Percentiles rank a stretch among this genome's conserved stretches.
Evolutionary conservation across 1,140 invertebrate genomes (phyloP).

Genomic region (Heliconius nattereri): DNA sequence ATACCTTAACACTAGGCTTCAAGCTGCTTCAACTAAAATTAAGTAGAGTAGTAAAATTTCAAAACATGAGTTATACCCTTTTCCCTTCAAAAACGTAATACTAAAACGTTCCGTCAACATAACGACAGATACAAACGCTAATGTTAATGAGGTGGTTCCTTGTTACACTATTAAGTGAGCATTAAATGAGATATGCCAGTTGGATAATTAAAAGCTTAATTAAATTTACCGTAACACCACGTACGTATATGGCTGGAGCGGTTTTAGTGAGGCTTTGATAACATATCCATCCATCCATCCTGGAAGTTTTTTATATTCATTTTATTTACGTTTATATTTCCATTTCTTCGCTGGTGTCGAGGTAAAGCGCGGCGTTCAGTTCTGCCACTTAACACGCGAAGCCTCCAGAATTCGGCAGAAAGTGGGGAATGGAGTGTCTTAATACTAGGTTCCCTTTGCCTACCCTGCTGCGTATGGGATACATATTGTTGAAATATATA

Average conservation of each 20-base stretch:
- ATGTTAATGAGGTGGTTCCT: constrained; percentile 14
- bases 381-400: no score
- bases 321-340: no score
- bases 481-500: no score
- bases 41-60: neutral
- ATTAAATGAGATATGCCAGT: constrained; percentile 11
- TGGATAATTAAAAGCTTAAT: constrained; percentile 14
- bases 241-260: neutral
- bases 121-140: constrained; percentile 14
- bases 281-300: neutral
- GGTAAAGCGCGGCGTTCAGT: no score
- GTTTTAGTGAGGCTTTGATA: neutral
- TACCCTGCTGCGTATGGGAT: no score
- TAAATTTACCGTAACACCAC: neutral
- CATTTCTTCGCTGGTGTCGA: no score
- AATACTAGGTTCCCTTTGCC: no score
- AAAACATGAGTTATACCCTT: neutral
- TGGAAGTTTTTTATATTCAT: neutral
- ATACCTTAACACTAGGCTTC: no score
- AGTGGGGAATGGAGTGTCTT: no score
- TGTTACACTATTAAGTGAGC: constrained; percentile 11
- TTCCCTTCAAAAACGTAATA: neutral
- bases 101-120: neutral
- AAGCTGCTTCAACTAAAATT: no score
- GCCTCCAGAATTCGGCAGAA: no score